Percentiles rank a stretch among this genome's conserved stretches.
Conservation (phyloP, 2,797 vertebrate species). For the Coreius guichenoti region DNA sequence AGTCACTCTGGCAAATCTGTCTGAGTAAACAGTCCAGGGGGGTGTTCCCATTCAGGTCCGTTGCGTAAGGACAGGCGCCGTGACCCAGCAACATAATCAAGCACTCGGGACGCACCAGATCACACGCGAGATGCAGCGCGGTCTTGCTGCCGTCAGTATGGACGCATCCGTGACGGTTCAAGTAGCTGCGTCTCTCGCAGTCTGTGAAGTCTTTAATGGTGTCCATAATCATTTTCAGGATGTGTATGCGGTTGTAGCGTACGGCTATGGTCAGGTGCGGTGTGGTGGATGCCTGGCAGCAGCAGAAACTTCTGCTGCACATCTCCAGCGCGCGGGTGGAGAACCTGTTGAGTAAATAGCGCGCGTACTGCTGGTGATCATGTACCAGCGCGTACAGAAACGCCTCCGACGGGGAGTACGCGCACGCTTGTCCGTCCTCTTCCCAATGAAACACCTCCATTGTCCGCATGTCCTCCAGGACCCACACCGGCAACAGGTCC, state of each 20-base stretch:
- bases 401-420: conserved; percentile 89
- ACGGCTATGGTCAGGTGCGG: conserved; percentile 88
- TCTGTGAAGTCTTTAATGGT: conserved; percentile 73
- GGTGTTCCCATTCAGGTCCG: conserved; percentile 74
- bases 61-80: conserved; percentile 80
- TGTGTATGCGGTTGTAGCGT: conserved; percentile 85
- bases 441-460: conserved; percentile 96
- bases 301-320: conserved; percentile 86
- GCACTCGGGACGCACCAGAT: conserved; percentile 85
- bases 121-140: conserved; percentile 85
- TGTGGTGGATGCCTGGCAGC: conserved; percentile 77
- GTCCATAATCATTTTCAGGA: conserved; percentile 83
- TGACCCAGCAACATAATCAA: conserved; percentile 86
- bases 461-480: conserved; percentile 91
- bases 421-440: conserved; percentile 84
- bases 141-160: conserved; percentile 86
- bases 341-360: conserved; percentile 84
- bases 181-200: conserved; percentile 66
- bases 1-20: conserved; percentile 69
- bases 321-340: conserved; percentile 79
- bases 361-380: conserved; percentile 90
- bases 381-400: conserved; percentile 93
- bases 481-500: conserved; percentile 88
- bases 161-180: conserved; percentile 84
- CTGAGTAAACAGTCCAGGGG: conserved; percentile 84